Evolutionary conservation across 2,113 vertebrate genomes (phyloP).

Genomic region (Corapipo altera): DNA sequence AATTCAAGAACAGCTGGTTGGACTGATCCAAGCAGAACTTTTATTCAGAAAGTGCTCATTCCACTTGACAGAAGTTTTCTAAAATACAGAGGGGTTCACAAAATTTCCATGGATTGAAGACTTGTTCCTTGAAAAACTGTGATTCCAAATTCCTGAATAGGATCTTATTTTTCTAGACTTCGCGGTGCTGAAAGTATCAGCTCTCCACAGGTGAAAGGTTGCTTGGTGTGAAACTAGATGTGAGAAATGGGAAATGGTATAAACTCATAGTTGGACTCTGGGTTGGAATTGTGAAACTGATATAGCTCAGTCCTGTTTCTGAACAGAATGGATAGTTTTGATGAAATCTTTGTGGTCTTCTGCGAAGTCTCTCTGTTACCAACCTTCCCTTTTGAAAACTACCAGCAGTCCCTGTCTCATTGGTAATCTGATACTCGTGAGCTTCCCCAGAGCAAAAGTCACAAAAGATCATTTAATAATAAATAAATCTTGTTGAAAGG

Average conservation of each 20-base stretch:
- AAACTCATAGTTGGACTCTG: neutral
- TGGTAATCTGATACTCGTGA: neutral
- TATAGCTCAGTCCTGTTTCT: neutral
- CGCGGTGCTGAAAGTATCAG: neutral
- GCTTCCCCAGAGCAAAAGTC: neutral
- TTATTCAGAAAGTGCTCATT: neutral
- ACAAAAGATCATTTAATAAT: neutral
- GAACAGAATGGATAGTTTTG: neutral
- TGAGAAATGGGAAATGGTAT: neutral
- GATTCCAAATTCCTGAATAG: neutral
- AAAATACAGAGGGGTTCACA: neutral
- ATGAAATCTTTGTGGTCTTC: neutral
- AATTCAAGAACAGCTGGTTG: neutral
- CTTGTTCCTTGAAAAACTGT: neutral
- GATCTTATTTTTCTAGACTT: neutral
- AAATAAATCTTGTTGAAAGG: neutral
- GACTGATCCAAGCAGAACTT: neutral
- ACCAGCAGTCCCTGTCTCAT: neutral
- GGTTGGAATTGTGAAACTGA: neutral
- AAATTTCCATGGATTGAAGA: neutral
- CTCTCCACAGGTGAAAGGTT: neutral
- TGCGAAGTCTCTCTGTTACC: neutral
- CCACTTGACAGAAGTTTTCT: neutral
- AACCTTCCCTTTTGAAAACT: neutral
- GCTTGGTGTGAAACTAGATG: neutral